Conservation (phyloP, 2,888 invertebrate species). For the Xestobium rufovillosum region DNA sequence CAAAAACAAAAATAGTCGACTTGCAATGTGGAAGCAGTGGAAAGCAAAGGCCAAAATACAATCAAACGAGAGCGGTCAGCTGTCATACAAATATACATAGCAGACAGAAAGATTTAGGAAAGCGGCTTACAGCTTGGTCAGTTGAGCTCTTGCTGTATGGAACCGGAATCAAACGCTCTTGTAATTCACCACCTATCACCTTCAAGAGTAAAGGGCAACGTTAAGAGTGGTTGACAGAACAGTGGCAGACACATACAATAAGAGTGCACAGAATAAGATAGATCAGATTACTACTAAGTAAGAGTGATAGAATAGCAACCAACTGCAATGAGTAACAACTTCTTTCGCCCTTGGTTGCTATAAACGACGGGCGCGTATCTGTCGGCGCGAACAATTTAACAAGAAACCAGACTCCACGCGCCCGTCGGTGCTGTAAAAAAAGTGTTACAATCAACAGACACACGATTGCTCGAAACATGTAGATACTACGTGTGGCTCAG, state of each 20-base stretch:
- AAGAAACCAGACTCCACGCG: constrained; percentile 22
- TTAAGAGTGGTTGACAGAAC: constrained; percentile 61
- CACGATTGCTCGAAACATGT: constrained; percentile 45
- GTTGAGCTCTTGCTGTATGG: constrained; percentile 99
- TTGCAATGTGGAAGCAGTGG: constrained; percentile 38
- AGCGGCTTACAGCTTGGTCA: constrained; percentile 99
- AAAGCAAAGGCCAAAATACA: constrained; percentile 38
- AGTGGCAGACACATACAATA: constrained; percentile 46
- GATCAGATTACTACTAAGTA: constrained; percentile 43
- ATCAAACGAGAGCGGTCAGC: constrained; percentile 43
- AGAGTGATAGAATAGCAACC: constrained; percentile 29
- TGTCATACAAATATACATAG: constrained; percentile 43
- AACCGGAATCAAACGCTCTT: constrained; percentile 99
- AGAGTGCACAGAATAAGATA: constrained; percentile 45
- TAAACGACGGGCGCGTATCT: constrained; percentile 16
- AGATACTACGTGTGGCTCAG: constrained; percentile 39
- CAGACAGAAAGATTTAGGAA: constrained; percentile 51
- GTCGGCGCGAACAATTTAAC: constrained; percentile 6
- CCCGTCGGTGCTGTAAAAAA: constrained; percentile 33
- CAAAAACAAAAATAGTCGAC: constrained; percentile 23
- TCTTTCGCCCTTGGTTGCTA: constrained; percentile 17
- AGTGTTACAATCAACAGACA: constrained; percentile 40
- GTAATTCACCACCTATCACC: constrained; percentile 99
- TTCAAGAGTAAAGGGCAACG: constrained; percentile 88
- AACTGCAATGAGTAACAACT: constrained; percentile 16